A percentile compares a stretch with the other conserved stretches of the same genome.
Evolutionary conservation across 2,113 vertebrate genomes (phyloP).

Genomic region (Rhinichthys klamathensis): DNA sequence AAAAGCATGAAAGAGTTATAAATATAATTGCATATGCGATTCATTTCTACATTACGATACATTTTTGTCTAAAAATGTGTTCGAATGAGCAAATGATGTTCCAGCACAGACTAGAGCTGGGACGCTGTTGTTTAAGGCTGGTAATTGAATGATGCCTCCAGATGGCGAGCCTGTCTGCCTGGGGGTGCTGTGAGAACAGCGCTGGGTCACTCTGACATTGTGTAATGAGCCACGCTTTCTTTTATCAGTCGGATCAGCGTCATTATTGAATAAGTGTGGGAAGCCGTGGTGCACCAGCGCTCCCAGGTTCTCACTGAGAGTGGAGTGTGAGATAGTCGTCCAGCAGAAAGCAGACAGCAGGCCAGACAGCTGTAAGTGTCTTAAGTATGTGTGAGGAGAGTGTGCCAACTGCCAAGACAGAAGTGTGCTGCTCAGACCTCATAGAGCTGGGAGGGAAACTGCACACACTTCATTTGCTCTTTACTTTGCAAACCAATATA

Average conservation of each 20-base stretch:
- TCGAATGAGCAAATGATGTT: neutral
- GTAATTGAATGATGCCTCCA: conserved; percentile 65
- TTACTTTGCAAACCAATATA: neutral
- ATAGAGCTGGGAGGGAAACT: neutral
- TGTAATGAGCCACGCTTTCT: conserved; percentile 76
- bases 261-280: conserved; percentile 79
- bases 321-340: conserved; percentile 73
- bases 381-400: conserved; percentile 40
- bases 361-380: conserved; percentile 64
- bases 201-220: conserved; percentile 67
- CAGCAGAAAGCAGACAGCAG: conserved; percentile 64
- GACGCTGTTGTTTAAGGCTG: conserved; percentile 30
- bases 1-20: neutral
- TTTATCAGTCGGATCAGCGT: conserved; percentile 73
- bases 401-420: conserved; percentile 32
- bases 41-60: neutral
- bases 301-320: conserved; percentile 76
- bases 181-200: conserved; percentile 40
- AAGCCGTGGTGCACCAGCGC: conserved; percentile 69
- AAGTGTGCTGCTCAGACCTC: conserved; percentile 27
- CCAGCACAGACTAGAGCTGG: neutral
- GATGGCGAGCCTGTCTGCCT: conserved; percentile 72
- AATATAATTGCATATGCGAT: neutral
- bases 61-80: neutral
- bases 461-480: neutral